Conservation (phyloP, 2,113 vertebrate genomes). For the Ardeotis arabs region DNA sequence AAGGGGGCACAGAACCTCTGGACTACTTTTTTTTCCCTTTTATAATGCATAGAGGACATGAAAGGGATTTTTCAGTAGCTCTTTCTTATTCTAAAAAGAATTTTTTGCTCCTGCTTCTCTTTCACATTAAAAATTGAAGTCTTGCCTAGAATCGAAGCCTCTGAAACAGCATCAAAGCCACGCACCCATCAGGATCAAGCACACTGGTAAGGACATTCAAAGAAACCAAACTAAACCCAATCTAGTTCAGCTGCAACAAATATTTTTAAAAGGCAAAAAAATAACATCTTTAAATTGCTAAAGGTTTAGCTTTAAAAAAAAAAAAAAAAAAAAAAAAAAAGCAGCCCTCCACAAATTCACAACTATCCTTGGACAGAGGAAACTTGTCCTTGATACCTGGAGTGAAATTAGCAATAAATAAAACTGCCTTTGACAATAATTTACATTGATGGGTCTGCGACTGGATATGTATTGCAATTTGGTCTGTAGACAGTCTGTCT, state of each 20-base stretch:
- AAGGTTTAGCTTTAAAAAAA: not conserved
- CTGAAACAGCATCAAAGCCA: conserved; percentile 22
- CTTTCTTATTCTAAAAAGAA: not conserved
- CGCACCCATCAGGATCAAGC: not conserved
- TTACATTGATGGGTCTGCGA: not conserved
- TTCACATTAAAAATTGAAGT: conserved; percentile 38
- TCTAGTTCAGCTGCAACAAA: not conserved
- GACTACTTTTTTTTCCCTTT: not conserved
- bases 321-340: not conserved
- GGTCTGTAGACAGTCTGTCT: not conserved
- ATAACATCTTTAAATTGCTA: not conserved
- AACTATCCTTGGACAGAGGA: not conserved
- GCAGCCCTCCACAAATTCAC: not conserved
- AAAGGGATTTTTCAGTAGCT: not conserved
- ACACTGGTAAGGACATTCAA: not conserved
- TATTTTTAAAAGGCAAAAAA: not conserved
- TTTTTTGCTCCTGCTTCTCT: not conserved
- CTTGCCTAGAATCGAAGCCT: conserved; percentile 29
- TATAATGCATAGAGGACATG: not conserved
- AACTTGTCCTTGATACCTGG: not conserved
- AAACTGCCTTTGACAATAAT: not conserved
- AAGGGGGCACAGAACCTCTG: not conserved
- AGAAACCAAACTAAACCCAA: not conserved
- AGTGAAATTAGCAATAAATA: not conserved
- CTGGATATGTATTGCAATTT: not conserved